Conservation (phyloP, 1,140 invertebrate genomes). For the Pseudomyrmex dendroicus region DNA sequence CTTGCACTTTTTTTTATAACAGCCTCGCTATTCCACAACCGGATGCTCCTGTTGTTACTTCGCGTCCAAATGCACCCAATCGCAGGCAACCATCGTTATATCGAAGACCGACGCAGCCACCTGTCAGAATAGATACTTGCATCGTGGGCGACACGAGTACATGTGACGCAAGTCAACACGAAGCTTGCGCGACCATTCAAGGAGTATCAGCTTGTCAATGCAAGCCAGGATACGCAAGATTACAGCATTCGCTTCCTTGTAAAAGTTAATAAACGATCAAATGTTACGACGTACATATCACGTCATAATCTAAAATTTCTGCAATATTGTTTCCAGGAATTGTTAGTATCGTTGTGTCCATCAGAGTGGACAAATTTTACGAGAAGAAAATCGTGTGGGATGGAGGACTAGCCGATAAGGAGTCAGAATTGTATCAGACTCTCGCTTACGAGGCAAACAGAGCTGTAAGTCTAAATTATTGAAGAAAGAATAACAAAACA, state of each 20-base stretch:
- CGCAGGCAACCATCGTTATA: slow-evolving; percentile 84
- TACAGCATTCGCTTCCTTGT: slow-evolving; percentile 92
- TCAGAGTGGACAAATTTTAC: slow-evolving; percentile 93
- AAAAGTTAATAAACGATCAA: slow-evolving; percentile 86
- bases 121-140: slow-evolving; percentile 95
- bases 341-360: slow-evolving; percentile 91
- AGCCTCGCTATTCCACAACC: slow-evolving; percentile 81
- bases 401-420: slow-evolving; percentile 89
- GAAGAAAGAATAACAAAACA: too few species aligned
- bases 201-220: slow-evolving; percentile 97
- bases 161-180: slow-evolving; percentile 94
- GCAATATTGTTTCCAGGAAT: slow-evolving; percentile 82
- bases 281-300: background rate
- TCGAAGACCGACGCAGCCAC: slow-evolving; percentile 87
- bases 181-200: slow-evolving; percentile 93
- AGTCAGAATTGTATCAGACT: slow-evolving; percentile 92
- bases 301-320: background rate
- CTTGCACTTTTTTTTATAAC: background rate
- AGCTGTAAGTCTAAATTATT: slow-evolving; percentile 88
- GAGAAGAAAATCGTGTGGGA: slow-evolving; percentile 92
- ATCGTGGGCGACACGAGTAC: slow-evolving; percentile 97
- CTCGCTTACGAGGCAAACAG: slow-evolving; percentile 93
- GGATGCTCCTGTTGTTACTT: slow-evolving; percentile 69
- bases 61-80: slow-evolving; percentile 68
- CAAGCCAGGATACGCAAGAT: slow-evolving; percentile 92